Conservation (phyloP, 2,888 invertebrate species). For the Andrena trimmerana region DNA sequence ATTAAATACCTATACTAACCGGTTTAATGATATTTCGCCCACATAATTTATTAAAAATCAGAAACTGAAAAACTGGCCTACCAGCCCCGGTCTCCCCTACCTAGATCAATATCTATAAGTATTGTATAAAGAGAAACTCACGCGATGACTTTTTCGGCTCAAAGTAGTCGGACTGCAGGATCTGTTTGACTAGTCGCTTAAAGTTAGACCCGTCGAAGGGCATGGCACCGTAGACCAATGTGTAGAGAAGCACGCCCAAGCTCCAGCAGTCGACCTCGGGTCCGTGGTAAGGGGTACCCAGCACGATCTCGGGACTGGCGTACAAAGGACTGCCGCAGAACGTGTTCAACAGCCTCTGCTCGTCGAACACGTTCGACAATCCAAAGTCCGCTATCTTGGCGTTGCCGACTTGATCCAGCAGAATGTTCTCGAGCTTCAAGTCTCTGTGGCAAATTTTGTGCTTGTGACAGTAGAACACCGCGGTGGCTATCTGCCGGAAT, state of each 20-base stretch:
- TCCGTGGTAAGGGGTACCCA: constrained; percentile 98
- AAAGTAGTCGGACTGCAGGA: constrained; percentile 98
- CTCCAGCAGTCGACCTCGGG: constrained; percentile 99
- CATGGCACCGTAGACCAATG: constrained; percentile 99
- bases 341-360: constrained; percentile 93
- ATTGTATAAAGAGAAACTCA: constrained; percentile 85
- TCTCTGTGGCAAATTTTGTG: constrained; percentile 99
- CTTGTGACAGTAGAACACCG: constrained; percentile 99
- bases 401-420: constrained; percentile 96
- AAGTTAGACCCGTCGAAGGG: constrained; percentile 99
- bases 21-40: too few relatives aligned
- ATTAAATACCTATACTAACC: too few relatives aligned
- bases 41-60: too few relatives aligned
- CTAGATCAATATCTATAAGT: too few relatives aligned
- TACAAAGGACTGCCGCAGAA: constrained; percentile 99
- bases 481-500: constrained; percentile 98
- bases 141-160: constrained; percentile 97
- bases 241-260: constrained; percentile 97
- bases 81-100: too few relatives aligned
- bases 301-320: constrained; percentile 98
- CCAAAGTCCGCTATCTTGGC: constrained; percentile 99
- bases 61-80: too few relatives aligned
- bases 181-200: constrained; percentile 97
- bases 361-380: constrained; percentile 97
- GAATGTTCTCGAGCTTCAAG: constrained; percentile 97